Evolutionary conservation across 2,113 vertebrate species (phyloP).

Genomic region (Podarcis cretensis): DNA sequence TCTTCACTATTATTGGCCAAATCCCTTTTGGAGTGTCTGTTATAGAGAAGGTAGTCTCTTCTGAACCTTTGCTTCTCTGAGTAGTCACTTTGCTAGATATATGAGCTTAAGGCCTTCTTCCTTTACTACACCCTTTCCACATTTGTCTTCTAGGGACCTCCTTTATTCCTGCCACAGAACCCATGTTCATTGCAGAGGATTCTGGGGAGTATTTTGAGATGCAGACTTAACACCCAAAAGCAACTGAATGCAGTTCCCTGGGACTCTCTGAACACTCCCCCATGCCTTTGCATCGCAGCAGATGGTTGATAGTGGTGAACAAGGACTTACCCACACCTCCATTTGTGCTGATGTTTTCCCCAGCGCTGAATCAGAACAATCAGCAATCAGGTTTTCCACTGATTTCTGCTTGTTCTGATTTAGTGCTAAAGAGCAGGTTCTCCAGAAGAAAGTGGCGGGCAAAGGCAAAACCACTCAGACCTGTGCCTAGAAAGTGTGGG

Average conservation of each 20-base stretch:
- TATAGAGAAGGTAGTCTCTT: background rate
- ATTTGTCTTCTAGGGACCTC: background rate
- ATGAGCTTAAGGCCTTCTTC: background rate
- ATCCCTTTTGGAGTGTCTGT: background rate
- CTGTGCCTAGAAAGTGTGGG: no score
- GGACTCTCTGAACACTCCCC: background rate
- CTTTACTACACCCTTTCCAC: no score
- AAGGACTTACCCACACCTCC: no score
- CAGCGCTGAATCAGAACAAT: no score
- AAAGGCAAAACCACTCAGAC: no score
- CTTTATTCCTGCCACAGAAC: background rate
- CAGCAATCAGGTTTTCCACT: no score
- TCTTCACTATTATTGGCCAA: background rate
- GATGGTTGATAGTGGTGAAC: background rate
- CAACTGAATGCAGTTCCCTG: background rate
- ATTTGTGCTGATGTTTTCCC: no score
- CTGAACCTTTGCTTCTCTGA: background rate
- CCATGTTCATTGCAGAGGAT: background rate
- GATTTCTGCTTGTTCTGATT: no score
- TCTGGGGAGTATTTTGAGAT: background rate
- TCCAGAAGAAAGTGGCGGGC: no score
- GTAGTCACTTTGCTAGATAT: background rate
- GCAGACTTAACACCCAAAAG: no score
- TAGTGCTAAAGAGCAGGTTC: no score
- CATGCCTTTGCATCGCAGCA: background rate